phyloP scores from a whole-genome alignment of 2,888 invertebrate species.

The Cheiracanthium punctorium region DNA sequence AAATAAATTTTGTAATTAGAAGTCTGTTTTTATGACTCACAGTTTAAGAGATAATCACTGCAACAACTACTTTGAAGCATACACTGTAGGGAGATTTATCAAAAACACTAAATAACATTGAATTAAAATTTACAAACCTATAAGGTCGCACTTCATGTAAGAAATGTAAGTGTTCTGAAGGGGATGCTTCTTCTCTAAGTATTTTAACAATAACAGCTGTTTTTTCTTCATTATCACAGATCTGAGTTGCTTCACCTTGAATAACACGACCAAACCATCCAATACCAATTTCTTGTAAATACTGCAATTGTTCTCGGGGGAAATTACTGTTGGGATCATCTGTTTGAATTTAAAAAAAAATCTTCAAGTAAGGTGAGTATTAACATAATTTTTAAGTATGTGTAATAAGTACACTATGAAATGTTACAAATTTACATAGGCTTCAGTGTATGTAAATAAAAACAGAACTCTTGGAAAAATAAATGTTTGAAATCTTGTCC shows the following conservation, averaged over 20 bases:
- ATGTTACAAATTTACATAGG: too few species aligned
- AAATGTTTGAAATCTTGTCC: too few species aligned
- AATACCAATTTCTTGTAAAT: conserved; percentile 87
- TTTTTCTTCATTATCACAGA: conserved; percentile 75
- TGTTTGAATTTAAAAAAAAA: conserved; percentile 72
- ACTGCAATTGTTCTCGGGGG: conserved; percentile 86
- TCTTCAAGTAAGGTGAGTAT: too few species aligned
- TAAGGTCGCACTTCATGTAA: conserved; percentile 85
- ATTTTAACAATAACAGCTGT: conserved; percentile 85
- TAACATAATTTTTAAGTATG: too few species aligned
- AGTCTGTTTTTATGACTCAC: too few species aligned
- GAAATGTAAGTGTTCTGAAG: conserved; percentile 86
- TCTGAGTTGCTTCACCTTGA: conserved; percentile 83
- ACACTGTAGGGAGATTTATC: too few species aligned
- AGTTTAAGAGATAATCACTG: too few species aligned
- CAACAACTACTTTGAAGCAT: too few species aligned
- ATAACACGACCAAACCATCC: conserved; percentile 92
- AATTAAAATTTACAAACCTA: conserved; percentile 73
- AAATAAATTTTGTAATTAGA: too few species aligned
- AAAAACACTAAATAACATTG: not conserved
- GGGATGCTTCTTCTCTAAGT: conserved; percentile 85
- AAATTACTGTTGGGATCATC: conserved; percentile 81
- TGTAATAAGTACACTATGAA: too few species aligned
- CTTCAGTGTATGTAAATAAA: too few species aligned
- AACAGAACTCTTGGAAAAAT: too few species aligned